These are phyloP conservation scores for Pelmatolapia mariae DNA, from an alignment of 2,113 vertebrate species.

Conservation along the genomic window DNA sequence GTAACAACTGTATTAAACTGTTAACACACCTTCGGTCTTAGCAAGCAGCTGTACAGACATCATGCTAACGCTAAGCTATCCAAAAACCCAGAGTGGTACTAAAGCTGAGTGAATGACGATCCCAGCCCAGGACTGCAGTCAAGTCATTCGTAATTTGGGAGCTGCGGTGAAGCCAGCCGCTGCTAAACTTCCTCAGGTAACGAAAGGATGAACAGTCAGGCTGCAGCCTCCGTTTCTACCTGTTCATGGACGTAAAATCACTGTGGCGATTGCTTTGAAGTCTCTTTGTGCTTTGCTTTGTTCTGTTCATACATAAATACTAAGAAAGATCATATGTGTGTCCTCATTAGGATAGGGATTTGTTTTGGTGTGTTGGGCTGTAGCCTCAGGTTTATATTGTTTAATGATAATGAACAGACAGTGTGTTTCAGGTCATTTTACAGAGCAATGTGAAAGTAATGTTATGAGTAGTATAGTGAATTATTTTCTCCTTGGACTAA, in stretches of 20 bases:
- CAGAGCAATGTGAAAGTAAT: neutral
- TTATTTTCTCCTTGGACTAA: neutral
- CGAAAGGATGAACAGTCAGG: neutral
- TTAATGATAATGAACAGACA: neutral
- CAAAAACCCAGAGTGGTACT: neutral
- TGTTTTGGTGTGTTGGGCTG: neutral
- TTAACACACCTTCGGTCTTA: neutral
- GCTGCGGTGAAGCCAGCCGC: neutral
- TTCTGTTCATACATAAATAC: neutral
- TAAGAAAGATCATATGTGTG: neutral
- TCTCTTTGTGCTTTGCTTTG: neutral
- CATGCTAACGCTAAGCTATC: neutral
- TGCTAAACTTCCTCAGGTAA: neutral
- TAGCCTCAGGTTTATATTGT: neutral
- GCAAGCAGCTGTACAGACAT: neutral
- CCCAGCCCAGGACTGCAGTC: neutral
- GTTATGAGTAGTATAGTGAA: neutral
- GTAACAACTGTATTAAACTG: neutral
- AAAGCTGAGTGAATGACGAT: neutral
- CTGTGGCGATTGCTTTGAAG: neutral
- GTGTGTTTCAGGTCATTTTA: neutral
- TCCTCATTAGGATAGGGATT: neutral
- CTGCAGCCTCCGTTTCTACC: neutral
- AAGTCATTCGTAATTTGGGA: neutral
- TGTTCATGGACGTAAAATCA: neutral